phyloP scores from a whole-genome alignment of 2,113 vertebrate species.

The Nycticorax nycticorax region DNA sequence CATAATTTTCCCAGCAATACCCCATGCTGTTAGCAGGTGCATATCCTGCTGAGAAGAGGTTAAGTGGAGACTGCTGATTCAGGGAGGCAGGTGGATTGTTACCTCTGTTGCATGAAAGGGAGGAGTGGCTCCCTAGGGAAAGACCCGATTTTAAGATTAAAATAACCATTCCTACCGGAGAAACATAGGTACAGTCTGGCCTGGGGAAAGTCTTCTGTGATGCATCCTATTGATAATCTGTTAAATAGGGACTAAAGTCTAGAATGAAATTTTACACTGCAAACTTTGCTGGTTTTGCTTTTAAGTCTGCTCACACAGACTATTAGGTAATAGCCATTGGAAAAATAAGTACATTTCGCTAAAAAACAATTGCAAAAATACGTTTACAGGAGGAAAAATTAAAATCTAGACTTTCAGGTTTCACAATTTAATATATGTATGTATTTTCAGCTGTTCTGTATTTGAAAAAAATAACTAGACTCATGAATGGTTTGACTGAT shows the following conservation, averaged over 20 bases:
- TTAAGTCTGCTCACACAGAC: background rate
- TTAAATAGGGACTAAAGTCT: constrained; percentile 7
- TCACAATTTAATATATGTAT: background rate
- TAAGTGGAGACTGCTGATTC: constrained; percentile 64
- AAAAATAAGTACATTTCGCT: background rate
- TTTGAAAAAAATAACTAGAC: background rate
- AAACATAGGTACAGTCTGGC: background rate
- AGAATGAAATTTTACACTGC: background rate
- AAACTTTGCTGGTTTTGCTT: background rate
- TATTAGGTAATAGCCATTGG: background rate
- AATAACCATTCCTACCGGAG: background rate
- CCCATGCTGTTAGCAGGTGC: constrained; percentile 62
- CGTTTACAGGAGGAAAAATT: background rate
- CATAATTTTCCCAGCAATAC: constrained; percentile 47
- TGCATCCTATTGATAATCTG: background rate
- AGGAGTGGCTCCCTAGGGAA: constrained; percentile 12
- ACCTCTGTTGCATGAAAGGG: background rate
- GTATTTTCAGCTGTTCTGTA: background rate
- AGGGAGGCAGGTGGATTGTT: constrained; percentile 56
- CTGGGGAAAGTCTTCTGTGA: background rate
- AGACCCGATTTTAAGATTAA: background rate
- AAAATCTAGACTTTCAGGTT: background rate
- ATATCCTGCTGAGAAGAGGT: constrained; percentile 62
- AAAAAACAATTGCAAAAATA: background rate
- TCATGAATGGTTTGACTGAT: background rate